These are phyloP conservation scores for Osmoderma eremita DNA, from an alignment of 2,888 invertebrate genomes.

Conservation along the genomic window DNA sequence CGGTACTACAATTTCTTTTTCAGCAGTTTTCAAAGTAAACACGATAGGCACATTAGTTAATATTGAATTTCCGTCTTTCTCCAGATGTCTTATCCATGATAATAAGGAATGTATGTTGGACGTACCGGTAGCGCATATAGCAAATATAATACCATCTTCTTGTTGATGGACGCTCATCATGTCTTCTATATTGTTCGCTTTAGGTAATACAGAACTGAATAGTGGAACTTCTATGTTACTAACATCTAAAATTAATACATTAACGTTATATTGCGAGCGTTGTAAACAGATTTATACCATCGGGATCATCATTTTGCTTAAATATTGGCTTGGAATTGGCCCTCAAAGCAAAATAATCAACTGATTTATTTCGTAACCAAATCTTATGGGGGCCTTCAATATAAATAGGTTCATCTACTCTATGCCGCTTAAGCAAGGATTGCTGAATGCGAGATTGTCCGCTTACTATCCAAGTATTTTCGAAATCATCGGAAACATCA, in stretches of 20 bases:
- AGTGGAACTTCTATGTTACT: conserved; percentile 71
- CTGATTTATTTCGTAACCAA: conserved; percentile 78
- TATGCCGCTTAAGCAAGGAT: conserved; percentile 74
- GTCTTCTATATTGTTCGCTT: conserved; percentile 59
- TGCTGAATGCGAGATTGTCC: conserved; percentile 83
- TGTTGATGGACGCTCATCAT: conserved; percentile 87
- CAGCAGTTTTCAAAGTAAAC: conserved; percentile 79
- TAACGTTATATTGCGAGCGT: not conserved
- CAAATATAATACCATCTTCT: conserved; percentile 88
- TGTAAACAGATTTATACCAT: conserved; percentile 67
- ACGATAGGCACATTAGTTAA: conserved; percentile 82
- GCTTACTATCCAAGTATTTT: conserved; percentile 93
- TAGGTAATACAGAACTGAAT: conserved; percentile 64
- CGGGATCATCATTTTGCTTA: conserved; percentile 67
- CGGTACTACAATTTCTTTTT: conserved; percentile 59
- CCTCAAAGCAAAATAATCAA: conserved; percentile 85
- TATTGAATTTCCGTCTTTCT: conserved; percentile 78
- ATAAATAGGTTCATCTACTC: conserved; percentile 71
- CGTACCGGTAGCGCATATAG: conserved; percentile 90
- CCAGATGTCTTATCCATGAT: conserved; percentile 89
- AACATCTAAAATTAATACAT: conserved; percentile 68
- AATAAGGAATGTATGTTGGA: conserved; percentile 90
- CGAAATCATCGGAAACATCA: conserved; percentile 78
- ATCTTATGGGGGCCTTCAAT: conserved; percentile 88
- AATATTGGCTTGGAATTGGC: conserved; percentile 72